These are phyloP conservation scores for Cantharis rustica DNA, from an alignment of 2,888 invertebrate species.

Conservation along the genomic window DNA sequence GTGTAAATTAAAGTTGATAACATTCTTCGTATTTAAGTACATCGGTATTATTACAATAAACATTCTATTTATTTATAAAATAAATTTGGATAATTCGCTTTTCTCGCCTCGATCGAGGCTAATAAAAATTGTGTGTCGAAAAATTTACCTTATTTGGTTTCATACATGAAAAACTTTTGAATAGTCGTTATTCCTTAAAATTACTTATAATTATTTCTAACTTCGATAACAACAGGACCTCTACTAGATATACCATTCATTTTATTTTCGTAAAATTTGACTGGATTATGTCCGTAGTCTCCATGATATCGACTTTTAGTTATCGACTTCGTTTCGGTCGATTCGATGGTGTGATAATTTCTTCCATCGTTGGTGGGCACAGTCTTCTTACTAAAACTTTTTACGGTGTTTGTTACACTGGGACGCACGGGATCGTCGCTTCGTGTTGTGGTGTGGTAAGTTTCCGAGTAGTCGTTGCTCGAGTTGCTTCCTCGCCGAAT, in stretches of 20 bases:
- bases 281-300: conserved; percentile 54
- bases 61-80: neutral
- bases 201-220: conserved; percentile 56
- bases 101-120: neutral
- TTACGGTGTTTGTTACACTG: conserved; percentile 72
- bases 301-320: conserved; percentile 67
- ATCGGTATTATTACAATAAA: neutral
- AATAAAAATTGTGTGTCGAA: neutral
- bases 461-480: conserved; percentile 73
- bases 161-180: neutral
- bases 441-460: conserved; percentile 70
- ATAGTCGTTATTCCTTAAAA: conserved; percentile 25
- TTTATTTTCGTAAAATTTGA: conserved; percentile 63
- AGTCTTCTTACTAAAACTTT: conserved; percentile 71
- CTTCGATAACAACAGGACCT: conserved; percentile 67
- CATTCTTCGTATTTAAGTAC: neutral
- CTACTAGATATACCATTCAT: conserved; percentile 47
- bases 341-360: conserved; percentile 70
- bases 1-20: neutral
- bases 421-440: conserved; percentile 70
- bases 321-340: conserved; percentile 71
- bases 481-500: conserved; percentile 69
- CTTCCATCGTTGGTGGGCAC: conserved; percentile 69
- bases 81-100: neutral
- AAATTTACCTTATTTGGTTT: neutral